phyloP scores from a whole-genome alignment of 2,888 invertebrate genomes.

The Ophraella communa region DNA sequence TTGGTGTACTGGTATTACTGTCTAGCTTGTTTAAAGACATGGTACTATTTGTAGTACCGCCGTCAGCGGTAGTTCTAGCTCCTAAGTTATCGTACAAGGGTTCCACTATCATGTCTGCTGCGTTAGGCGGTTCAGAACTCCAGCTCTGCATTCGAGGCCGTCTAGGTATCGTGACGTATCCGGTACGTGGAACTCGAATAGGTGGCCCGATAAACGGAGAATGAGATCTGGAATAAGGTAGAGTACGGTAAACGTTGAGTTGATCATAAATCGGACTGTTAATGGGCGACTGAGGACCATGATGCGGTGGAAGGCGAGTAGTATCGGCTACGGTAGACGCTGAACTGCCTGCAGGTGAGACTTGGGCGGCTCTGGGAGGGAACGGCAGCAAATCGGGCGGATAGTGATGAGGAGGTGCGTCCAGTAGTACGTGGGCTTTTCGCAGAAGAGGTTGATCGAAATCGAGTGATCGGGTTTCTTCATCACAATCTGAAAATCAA shows the following conservation, averaged over 20 bases:
- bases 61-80: conserved; percentile 82
- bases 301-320: conserved; percentile 60
- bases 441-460: conserved; percentile 68
- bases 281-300: conserved; percentile 61
- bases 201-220: conserved; percentile 74
- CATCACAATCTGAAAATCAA: conserved; percentile 63
- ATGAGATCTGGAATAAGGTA: conserved; percentile 78
- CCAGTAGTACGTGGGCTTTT: conserved; percentile 63
- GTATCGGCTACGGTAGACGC: conserved; percentile 81
- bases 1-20: conserved; percentile 59
- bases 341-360: conserved; percentile 81
- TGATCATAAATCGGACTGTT: conserved; percentile 74
- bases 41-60: conserved; percentile 64
- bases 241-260: conserved; percentile 74
- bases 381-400: conserved; percentile 85
- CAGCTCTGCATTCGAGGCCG: conserved; percentile 85
- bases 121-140: conserved; percentile 62
- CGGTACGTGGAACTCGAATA: conserved; percentile 63
- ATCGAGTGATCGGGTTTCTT: conserved; percentile 73
- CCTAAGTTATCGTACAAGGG: conserved; percentile 89
- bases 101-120: conserved; percentile 62
- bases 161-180: conserved; percentile 86
- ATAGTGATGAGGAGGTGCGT: conserved; percentile 63
- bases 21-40: conserved; percentile 78
- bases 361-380: conserved; percentile 70